These are phyloP conservation scores for Ataeniobius toweri DNA, from an alignment of 2,797 vertebrate genomes.

Conservation along the genomic window DNA sequence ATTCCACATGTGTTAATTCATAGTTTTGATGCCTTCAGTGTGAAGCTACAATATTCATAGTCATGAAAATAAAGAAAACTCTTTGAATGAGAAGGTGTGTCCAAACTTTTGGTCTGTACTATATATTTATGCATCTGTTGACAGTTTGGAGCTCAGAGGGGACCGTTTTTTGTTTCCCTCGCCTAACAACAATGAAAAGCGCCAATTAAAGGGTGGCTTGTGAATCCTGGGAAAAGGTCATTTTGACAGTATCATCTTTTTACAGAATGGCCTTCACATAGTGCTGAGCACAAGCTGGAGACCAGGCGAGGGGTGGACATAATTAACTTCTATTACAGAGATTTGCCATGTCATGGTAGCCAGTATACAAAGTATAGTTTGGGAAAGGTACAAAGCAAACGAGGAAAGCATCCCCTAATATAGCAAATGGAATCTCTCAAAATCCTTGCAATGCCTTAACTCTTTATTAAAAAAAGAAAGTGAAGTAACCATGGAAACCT, in stretches of 20 bases:
- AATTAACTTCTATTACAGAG: conserved; percentile 52
- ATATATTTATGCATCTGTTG: conserved; percentile 28
- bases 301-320: conserved; percentile 39
- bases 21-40: too few species aligned
- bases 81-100: too few species aligned
- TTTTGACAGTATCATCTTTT: conserved; percentile 69
- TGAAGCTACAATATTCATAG: too few species aligned
- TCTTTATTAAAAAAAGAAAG: too few species aligned
- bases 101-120: too few species aligned
- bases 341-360: conserved; percentile 39
- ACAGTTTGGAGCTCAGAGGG: conserved; percentile 23
- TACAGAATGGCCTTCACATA: conserved; percentile 46
- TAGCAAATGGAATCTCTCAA: too few species aligned
- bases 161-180: conserved; percentile 49
- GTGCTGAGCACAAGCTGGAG: conserved; percentile 41
- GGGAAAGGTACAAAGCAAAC: too few species aligned
- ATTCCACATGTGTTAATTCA: too few species aligned
- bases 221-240: conserved; percentile 73
- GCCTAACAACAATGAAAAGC: conserved; percentile 68
- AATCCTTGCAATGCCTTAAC: too few species aligned
- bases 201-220: conserved; percentile 66
- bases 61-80: too few species aligned
- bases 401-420: too few species aligned
- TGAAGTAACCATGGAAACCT: too few species aligned
- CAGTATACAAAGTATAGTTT: conserved; percentile 15